Evolutionary conservation across 2,797 vertebrate species (phyloP).

Genomic region (Lophotriccus pileatus): DNA sequence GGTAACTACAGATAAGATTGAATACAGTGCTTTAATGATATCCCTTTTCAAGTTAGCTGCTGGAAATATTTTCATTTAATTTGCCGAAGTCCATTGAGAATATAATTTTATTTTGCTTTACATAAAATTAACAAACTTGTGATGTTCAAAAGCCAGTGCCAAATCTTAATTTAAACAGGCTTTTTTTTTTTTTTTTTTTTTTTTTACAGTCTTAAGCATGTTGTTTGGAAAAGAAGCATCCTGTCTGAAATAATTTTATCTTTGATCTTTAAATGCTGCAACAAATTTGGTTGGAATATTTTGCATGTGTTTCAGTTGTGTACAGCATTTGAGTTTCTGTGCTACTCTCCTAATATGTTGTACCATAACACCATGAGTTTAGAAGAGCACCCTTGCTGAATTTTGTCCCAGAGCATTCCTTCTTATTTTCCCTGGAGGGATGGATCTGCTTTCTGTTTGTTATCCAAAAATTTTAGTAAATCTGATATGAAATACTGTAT

Average conservation of each 20-base stretch:
- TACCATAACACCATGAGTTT: background rate
- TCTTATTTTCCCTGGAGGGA: background rate
- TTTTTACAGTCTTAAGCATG: background rate
- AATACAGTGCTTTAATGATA: conserved; percentile 62
- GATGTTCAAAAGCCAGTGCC: conserved; percentile 36
- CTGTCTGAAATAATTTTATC: conserved; percentile 55
- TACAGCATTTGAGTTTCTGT: background rate
- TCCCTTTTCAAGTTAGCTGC: conserved; percentile 46
- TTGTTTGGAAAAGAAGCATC: conserved; percentile 13
- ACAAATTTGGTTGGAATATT: conserved; percentile 30
- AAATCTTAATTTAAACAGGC: conserved; percentile 44
- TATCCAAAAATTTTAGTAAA: background rate
- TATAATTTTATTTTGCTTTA: conserved; percentile 46
- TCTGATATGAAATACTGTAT: background rate
- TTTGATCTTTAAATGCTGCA: conserved; percentile 48
- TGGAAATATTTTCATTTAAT: conserved; percentile 64
- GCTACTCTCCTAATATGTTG: background rate
- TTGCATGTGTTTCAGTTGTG: background rate
- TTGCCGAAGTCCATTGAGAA: conserved; percentile 52
- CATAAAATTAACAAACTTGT: conserved; percentile 42
- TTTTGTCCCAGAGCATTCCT: background rate
- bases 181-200: background rate
- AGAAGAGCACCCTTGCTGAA: background rate
- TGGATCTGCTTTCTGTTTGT: background rate
- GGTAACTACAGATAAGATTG: conserved; percentile 60